These are phyloP conservation scores for Cephalopterus ornatus DNA, from an alignment of 2,113 vertebrate species.

Conservation along the genomic window DNA sequence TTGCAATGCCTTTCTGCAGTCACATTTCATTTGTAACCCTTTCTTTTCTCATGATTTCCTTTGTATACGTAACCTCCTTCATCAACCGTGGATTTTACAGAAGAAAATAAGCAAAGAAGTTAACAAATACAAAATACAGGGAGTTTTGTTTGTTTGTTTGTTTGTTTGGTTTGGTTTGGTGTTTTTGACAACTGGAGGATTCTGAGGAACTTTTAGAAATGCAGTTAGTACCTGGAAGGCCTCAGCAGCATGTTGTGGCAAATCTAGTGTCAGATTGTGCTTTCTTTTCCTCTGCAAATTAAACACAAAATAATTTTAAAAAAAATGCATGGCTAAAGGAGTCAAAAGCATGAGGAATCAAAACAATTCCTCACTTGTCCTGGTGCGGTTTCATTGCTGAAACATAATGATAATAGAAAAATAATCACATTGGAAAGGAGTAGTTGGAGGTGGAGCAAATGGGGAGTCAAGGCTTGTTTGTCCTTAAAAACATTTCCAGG, in stretches of 20 bases:
- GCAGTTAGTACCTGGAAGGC: neutral
- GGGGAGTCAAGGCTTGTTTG: conserved; percentile 50
- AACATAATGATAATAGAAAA: conserved; percentile 61
- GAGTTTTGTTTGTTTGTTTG: no score
- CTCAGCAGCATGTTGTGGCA: conserved; percentile 41
- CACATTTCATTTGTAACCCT: neutral
- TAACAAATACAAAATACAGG: neutral
- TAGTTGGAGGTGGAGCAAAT: conserved; percentile 46
- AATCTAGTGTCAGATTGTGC: neutral
- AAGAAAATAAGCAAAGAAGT: neutral
- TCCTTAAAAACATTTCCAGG: conserved; percentile 64
- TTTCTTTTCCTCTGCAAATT: neutral
- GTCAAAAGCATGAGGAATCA: conserved; percentile 16
- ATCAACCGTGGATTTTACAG: neutral
- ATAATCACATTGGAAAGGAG: conserved; percentile 55
- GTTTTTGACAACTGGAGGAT: neutral
- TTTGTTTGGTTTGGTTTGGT: neutral
- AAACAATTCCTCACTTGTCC: conserved; percentile 47
- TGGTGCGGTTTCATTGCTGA: conserved; percentile 63
- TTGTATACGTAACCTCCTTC: neutral
- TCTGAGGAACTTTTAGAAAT: neutral
- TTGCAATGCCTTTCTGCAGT: neutral
- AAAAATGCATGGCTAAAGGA: neutral
- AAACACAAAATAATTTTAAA: neutral
- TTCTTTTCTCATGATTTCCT: neutral